These are phyloP conservation scores for Orbicella faveolata DNA, from an alignment of 64 coral and sea anemone species.

Conservation along the genomic window DNA sequence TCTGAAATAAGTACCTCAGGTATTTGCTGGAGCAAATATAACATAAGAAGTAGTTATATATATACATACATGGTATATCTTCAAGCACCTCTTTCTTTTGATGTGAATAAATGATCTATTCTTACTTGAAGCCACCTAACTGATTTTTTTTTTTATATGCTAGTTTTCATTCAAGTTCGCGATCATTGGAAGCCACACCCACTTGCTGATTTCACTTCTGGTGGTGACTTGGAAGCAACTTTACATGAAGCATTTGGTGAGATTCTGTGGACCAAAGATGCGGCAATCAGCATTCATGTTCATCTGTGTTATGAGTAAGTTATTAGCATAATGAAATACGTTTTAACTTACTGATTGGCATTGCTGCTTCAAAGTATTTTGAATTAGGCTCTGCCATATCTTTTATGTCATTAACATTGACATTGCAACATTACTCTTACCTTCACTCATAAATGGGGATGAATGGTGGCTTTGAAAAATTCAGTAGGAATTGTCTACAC, in stretches of 20 bases:
- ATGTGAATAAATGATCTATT: not conserved
- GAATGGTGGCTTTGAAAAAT: no score
- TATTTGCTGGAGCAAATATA: not conserved
- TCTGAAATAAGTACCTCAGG: no score
- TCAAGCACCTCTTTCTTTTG: not conserved
- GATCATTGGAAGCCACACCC: conserved; percentile 92
- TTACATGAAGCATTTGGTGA: conserved; percentile 85
- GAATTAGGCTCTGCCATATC: no score
- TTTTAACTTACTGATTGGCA: no score
- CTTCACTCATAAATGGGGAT: no score
- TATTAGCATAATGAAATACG: not conserved
- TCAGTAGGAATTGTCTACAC: no score
- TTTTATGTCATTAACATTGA: no score
- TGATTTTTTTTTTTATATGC: not conserved
- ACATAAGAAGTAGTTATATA: not conserved
- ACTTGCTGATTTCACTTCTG: conserved; percentile 59
- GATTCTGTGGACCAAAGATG: conserved; percentile 54
- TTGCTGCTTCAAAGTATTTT: no score
- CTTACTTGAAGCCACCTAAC: no score
- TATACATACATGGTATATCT: not conserved
- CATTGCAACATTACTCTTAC: no score
- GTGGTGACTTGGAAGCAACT: conserved; percentile 65
- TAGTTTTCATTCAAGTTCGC: conserved; percentile 91
- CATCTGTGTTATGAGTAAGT: conserved; percentile 97
- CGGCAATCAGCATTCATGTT: conserved; percentile 76